Evolutionary conservation across 1,140 invertebrate genomes (phyloP), one percentile per base, ranked within the genome.

Genomic region (Sitophilus oryzae): DNA sequence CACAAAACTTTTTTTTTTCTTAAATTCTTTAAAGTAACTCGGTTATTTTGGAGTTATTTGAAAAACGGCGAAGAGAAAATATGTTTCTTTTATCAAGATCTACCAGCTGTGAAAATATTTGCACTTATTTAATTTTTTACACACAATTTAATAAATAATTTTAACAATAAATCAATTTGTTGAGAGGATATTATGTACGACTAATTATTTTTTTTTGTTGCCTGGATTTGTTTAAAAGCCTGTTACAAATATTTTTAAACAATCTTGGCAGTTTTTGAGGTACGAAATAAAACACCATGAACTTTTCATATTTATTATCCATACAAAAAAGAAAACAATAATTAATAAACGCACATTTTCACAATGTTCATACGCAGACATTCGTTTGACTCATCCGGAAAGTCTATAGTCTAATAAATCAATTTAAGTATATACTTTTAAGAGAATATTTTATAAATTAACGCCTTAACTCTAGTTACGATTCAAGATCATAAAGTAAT

Each of bases 351-450:
- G 49, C 55, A 61, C 54, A 56, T 55, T 43, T 61, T 57, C 59
- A 59, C 53, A 61, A 53, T 58, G 55, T 61, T 59, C 58, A 61
- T 56, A 61, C 48, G 56, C 60, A 61, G 35, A 50, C 60, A 43
- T 52, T 54, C 60, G n/a, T 47, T 44, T 19, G 54, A 61, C 16
- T 46, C 56, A 61, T 61, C 51, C 56, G 19, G 40, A 49, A 41
- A 50, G 45, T 47, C 54, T 56, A 61, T 58, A 53, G 25, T 56
- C 60, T 61, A 61, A 56, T 56, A 62, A 62, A 48, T 61, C 53
- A 57, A 61, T 58, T 58, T 62, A 62, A 62, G 60, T 59, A 61
- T 61, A 59, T 62, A 60, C 50, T 61, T 30, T 64, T 64, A 58
- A 56, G 48, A 56, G 55, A 60, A 63, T 57, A 56, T 52, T 63